Evolutionary conservation across 2,113 vertebrate genomes (phyloP).

Genomic region (Centropus bengalensis): DNA sequence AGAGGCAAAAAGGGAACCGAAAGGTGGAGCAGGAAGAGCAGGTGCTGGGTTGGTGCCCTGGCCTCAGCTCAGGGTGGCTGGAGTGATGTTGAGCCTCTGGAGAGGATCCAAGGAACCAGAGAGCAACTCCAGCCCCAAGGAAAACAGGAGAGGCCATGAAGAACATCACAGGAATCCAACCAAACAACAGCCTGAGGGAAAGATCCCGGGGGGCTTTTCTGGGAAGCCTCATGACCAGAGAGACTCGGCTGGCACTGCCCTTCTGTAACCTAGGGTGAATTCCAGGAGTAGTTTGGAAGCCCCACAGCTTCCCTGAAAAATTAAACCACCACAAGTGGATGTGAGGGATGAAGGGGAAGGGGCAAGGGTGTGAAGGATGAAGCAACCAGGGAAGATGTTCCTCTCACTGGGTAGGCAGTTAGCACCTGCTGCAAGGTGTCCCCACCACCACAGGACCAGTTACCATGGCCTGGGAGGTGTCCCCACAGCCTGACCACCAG

Average conservation of each 20-base stretch:
- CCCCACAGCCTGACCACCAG: accelerated
- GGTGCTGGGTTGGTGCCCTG: background rate
- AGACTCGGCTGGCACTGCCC: background rate
- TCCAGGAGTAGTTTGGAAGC: background rate
- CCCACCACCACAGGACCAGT: accelerated
- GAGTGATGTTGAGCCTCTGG: accelerated
- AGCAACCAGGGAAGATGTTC: background rate
- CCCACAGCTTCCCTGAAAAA: background rate
- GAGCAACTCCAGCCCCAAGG: background rate
- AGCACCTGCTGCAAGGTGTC: accelerated
- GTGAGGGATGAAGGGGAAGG: background rate
- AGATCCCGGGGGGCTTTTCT: background rate
- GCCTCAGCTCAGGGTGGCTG: background rate
- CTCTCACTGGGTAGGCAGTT: background rate
- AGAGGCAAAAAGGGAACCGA: background rate
- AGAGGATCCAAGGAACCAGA: background rate
- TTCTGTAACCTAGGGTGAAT: accelerated
- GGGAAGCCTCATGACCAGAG: too few species aligned
- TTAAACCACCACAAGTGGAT: background rate
- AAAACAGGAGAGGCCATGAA: background rate
- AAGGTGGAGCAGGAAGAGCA: background rate
- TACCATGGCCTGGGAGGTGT: accelerated
- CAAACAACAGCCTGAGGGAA: background rate
- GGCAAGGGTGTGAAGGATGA: too few species aligned
- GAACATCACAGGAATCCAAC: background rate